Evolutionary conservation across 2,888 invertebrate species (phyloP).

Genomic region (Pristionchus arcanus): DNA sequence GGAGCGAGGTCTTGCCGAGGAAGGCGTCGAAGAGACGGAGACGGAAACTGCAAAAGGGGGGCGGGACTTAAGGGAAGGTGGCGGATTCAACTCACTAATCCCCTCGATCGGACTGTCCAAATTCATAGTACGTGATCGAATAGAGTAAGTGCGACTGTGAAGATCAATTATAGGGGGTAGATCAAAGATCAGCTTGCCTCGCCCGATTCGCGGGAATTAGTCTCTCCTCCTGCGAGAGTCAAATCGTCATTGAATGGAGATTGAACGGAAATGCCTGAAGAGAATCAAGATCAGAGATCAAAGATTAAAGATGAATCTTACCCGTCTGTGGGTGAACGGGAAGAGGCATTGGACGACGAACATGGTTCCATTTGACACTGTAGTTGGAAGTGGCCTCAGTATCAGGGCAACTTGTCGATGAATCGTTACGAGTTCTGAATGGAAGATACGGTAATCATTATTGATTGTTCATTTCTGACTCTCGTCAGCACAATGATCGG

Average conservation of each 20-base stretch:
- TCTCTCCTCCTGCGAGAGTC: too few species aligned
- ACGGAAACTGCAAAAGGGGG: slow-evolving; percentile 46
- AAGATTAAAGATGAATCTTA: slow-evolving; percentile 18
- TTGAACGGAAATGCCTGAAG: slow-evolving; percentile 14
- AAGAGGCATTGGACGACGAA: slow-evolving; percentile 26
- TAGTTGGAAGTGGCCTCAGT: background rate
- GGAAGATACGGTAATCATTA: background rate
- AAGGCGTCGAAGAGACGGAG: slow-evolving; percentile 41
- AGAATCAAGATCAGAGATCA: background rate
- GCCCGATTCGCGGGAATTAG: too few species aligned
- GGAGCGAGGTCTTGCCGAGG: background rate
- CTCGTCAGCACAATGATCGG: background rate
- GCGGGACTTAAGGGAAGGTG: background rate
- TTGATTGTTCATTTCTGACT: background rate
- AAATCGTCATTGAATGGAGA: background rate
- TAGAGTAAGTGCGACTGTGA: too few species aligned
- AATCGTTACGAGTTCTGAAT: background rate
- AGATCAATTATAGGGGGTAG: background rate
- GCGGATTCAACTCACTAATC: slow-evolving; percentile 22
- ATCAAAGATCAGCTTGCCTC: background rate
- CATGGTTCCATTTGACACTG: slow-evolving; percentile 18
- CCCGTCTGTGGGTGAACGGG: slow-evolving; percentile 12
- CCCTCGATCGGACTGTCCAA: background rate
- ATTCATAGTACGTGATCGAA: slow-evolving; percentile 20
- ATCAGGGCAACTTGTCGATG: background rate